phyloP scores from a whole-genome alignment of 2,797 vertebrate species.

The Hylomyscus alleni region DNA sequence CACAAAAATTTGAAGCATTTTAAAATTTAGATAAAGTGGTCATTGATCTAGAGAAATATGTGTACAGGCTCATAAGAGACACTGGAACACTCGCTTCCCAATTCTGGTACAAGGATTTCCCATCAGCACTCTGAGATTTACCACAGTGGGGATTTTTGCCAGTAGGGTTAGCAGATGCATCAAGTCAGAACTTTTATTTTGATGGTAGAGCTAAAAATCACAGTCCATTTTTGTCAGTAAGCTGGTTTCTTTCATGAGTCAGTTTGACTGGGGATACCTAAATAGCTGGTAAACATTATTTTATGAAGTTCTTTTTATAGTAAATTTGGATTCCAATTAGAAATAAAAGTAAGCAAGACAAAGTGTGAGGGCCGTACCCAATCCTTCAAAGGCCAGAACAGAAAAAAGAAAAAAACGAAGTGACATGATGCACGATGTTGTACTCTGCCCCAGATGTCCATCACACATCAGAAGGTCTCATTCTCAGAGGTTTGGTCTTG shows the following conservation, averaged over 20 bases:
- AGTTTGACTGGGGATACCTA: not conserved
- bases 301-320: not conserved
- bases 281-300: not conserved
- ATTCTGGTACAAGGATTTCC: not conserved
- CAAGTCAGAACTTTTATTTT: not conserved
- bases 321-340: not conserved
- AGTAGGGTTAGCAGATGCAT: not conserved
- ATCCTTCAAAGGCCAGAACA: not conserved
- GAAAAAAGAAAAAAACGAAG: not conserved
- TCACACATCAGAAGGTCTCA: not conserved
- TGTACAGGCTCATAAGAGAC: not conserved
- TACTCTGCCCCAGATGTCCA: not conserved
- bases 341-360: not conserved
- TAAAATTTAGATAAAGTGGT: constrained; percentile 24
- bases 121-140: not conserved
- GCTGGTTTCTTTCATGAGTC: not conserved
- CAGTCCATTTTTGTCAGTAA: not conserved
- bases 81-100: not conserved
- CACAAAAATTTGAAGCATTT: constrained; percentile 24
- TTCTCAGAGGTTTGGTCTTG: not conserved
- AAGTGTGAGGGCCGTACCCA: not conserved
- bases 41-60: not conserved
- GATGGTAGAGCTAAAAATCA: not conserved
- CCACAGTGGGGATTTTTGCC: not conserved
- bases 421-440: not conserved